Base-by-base conservation (phyloP, 2,113 vertebrate genomes). In the Agelaius phoeniceus region DNA sequence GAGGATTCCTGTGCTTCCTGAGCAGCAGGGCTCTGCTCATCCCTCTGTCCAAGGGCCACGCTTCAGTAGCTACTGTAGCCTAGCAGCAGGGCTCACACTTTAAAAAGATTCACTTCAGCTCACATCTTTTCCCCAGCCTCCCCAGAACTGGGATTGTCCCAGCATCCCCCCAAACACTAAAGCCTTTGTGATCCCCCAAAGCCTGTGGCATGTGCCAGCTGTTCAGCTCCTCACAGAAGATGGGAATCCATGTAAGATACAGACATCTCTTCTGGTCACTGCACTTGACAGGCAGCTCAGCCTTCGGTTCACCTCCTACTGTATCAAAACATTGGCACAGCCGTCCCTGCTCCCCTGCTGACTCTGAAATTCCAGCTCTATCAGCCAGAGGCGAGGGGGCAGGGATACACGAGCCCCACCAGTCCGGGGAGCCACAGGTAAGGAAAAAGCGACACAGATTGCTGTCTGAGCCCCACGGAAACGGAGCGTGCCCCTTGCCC, bases 241-340 rank as follows among this genome's bases (percentile, higher is more conserved):
- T 0, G 0, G 11, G 74, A 51, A 41, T 21, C 59, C 15, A 1
- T 0, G 13, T 28, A 39, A 23, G 23, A 37, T 2, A 14, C 0
- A 2, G 43, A 26, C 0, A 1, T 21, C 76, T 44, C 46, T 44
- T 62, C 73, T 30, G 43, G 8, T n/a, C 62, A 21, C 66, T 21
- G 30, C 33, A 10, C 19, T 54, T 21, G 43, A 28, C 57, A 41
- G 44, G 11, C 43, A n/a, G 22, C 22, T 85, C 26, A 72, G 66
- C 39, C 57, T 41, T 33, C 57, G 21, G 55, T 30, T 78, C 79
- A 15, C 14, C 20, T 30, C 71, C 57, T 4, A 2, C 5, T 17
- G 10, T 41, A 44, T 9, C 33, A 37, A 46, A 80, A 46, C 33
- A 41, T 0, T 11, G 59, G 41, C 44, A 33, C 27, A 61, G 72